Base-by-base conservation (phyloP, 2,888 invertebrate genomes). In the Metalampra italica region DNA sequence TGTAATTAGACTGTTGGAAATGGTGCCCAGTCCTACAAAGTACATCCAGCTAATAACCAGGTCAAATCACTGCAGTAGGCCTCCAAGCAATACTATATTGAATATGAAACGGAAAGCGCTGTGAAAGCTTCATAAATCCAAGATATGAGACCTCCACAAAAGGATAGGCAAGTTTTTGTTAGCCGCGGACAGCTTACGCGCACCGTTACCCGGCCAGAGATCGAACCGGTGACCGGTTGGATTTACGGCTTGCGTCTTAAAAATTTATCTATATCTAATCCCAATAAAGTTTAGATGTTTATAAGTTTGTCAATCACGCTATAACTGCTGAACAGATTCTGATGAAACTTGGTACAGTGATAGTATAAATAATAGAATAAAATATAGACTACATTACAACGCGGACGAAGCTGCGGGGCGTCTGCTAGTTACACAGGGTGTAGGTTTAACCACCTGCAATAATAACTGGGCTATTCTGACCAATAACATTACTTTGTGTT, bases 161-260 rank as follows among this genome's bases (percentile, higher is more conserved):
- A 69, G 65, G 69, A 64, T 56, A 66, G 53, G 56, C 63, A 39
- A 55, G 60, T 68, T 71, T 68, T 72, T 71, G 57, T 60, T 37
- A 51, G 29, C 30, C 39, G 22, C 11, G 22, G 22, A 22, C 5
- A 3, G 22, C 22, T 2, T 22, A 22, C 22, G 22, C 22, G 41
- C 52, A 60, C 68, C 68, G 69, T 67, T 68, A 63, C 43, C 36
- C 34, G 32, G 34, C 9, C 41, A 42, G 45, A 39, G 50, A 51
- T 48, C 46, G 49, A 47, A 39, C 43, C 12, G 32, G 36, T 12
- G 45, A 45, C 13, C 30, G 49, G 42, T 39, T 43, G 13, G 13
- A 38, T 38, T 1, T 39, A 29, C 39, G 58, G 56, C 14, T 49
- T 47, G 47, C 37, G 38, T 40, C 55, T 49, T 49, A 29, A 13